A percentile compares a stretch with the other conserved stretches of the same genome.
These are phyloP conservation scores for Nansenia antarctica DNA, from an alignment of 2,113 vertebrate species.

Conservation along the genomic window DNA sequence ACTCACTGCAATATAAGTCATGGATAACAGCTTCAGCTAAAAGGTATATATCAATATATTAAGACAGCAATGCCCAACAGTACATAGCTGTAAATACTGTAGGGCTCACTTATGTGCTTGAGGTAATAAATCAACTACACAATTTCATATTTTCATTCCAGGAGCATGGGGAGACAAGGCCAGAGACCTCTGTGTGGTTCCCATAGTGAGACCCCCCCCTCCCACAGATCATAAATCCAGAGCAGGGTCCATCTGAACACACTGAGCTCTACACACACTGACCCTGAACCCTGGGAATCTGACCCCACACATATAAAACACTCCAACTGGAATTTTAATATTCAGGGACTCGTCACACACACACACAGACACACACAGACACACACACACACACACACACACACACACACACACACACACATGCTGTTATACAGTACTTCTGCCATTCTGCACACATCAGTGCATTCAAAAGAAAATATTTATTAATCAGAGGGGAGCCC, in stretches of 20 bases:
- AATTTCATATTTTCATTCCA: conserved; percentile 35
- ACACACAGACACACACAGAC: neutral
- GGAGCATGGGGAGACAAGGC: conserved; percentile 20
- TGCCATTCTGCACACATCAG: conserved; percentile 23
- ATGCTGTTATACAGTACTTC: neutral
- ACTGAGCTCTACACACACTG: conserved; percentile 37
- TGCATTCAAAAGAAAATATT: conserved; percentile 31
- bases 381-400: too few species aligned
- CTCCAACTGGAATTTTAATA: conserved; percentile 21
- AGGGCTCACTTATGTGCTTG: neutral
- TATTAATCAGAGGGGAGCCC: conserved; percentile 18
- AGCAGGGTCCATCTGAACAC: conserved; percentile 27
- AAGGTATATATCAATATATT: too few species aligned
- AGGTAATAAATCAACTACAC: conserved; percentile 22
- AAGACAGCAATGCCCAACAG: too few species aligned
- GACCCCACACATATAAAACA: conserved; percentile 58
- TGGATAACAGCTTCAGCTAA: too few species aligned
- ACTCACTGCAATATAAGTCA: too few species aligned
- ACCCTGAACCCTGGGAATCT: conserved; percentile 66
- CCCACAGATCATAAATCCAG: conserved; percentile 35
- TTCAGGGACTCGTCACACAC: neutral
- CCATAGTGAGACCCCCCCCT: conserved; percentile 1
- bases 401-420: too few species aligned
- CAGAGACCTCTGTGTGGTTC: conserved; percentile 21
- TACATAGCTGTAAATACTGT: too few species aligned